Conservation (phyloP, 2,797 vertebrate genomes). For the Benthosema pterotum region DNA sequence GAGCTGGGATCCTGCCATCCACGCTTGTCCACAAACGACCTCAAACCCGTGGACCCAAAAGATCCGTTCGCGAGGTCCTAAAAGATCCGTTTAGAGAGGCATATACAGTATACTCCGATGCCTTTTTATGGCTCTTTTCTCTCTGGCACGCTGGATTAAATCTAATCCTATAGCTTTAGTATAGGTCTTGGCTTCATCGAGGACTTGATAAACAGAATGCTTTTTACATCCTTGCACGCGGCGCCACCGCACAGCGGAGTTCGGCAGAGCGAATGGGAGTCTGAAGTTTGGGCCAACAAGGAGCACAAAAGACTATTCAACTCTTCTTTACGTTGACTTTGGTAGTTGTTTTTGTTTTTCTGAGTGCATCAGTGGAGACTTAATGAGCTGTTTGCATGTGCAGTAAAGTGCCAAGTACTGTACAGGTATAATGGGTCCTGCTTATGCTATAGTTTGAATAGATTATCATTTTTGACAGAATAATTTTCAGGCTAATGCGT, state of each 20-base stretch:
- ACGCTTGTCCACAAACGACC: slow-evolving; percentile 3
- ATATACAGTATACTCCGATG: slow-evolving; percentile 27
- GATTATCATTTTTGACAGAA: too few relatives aligned
- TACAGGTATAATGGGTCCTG: too few relatives aligned
- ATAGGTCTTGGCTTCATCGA: slow-evolving; percentile 1
- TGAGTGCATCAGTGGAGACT: too few relatives aligned
- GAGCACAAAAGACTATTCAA: too few relatives aligned
- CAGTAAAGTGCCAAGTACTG: too few relatives aligned
- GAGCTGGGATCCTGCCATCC: not conserved
- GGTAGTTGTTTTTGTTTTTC: too few relatives aligned
- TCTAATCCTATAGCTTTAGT: slow-evolving; percentile 40
- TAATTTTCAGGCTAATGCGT: too few relatives aligned
- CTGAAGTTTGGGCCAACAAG: too few relatives aligned
- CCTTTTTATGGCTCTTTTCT: slow-evolving; percentile 15
- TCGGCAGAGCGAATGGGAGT: not conserved
- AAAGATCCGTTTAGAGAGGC: slow-evolving; percentile 8
- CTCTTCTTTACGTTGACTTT: too few relatives aligned
- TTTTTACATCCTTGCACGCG: slow-evolving; percentile 15
- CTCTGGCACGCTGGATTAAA: slow-evolving; percentile 41
- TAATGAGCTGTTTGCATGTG: too few relatives aligned
- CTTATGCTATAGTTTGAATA: too few relatives aligned
- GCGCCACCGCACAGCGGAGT: not conserved
- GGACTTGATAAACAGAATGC: not conserved
- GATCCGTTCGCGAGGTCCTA: not conserved
- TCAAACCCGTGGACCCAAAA: slow-evolving; percentile 24